Base-by-base conservation (phyloP, 2,797 vertebrate genomes). In the Gymnopithys bicolor region DNA sequence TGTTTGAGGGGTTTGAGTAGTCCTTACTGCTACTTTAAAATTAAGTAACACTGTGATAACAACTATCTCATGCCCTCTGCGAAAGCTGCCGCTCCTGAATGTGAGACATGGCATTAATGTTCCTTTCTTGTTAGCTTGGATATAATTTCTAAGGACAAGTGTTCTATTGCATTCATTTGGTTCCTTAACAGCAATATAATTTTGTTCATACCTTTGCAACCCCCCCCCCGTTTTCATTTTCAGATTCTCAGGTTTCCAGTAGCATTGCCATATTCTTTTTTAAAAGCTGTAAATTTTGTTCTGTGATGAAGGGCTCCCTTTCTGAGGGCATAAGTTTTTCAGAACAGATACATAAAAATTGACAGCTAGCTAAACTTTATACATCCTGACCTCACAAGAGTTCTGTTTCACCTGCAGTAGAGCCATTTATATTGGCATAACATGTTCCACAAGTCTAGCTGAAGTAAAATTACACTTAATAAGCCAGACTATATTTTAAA, bases 391-490 rank as follows among this genome's bases (percentile, higher is more conserved):
- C 87, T 92, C 75, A 32, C 49, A 49, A 70, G 66, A 85, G 63
- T 74, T 77, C 84, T 58, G 60, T 73, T 95, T 56, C 64, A 95
- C 90, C 88, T 91, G 62, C 63, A 87, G 56, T 4, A 80, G n/a
- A 83, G 58, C 33, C 70, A 88, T 89, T 91, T 78, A 64, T 87
- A 77, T 56, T 53, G 67, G 70, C 30, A 28, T 68, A 81, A 41
- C 32, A n/a, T 49, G 82, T 77, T 91, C 53, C 45, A 39, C 45
- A 60, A 71, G 74, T 53, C 79, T 45, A 86, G 84, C 56, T 92
- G 67, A 83, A 95, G 70, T 89, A 70, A 92, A 92, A 95, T 93
- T 87, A 84, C 79, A 69, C 87, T 91, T 92, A 91, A 94, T 83
- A 89, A 89, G 71, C 56, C 67, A 89, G 52, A 67, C 56, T 45